Base-by-base conservation (phyloP, 2,797 vertebrate genomes). In the Chloroceryle inda region DNA sequence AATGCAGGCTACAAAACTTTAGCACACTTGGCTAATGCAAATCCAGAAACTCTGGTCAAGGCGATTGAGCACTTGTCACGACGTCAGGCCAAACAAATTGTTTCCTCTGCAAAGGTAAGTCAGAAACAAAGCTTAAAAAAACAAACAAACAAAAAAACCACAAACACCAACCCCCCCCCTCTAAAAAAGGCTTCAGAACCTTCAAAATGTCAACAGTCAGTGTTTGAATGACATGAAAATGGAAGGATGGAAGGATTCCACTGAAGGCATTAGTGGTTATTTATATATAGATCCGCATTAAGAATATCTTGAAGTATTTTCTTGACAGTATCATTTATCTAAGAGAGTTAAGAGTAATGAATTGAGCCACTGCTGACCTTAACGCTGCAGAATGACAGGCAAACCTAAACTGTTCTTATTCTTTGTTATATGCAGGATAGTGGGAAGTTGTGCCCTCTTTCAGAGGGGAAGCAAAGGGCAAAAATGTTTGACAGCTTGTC, bases 71-170 rank as follows among this genome's bases (percentile, higher is more conserved):
- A 99, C 96, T 98, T 99, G 50, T 98, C 97, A 92, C 98, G 88
- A 94, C 98, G 96, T 72, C 99, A 99, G 64, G 99, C 99, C 94
- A 97, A 95, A 66, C 98, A 99, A 94, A 99, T 99, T 1, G 91
- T 99, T 95, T 99, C 98, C 14, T 99, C 99, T 13, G 99, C 99
- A 50, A 99, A 99, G 96, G 99, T 99, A 80, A 98, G 96, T 80
- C 29, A 56, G 56, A 69, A 88, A 74, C 42, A 35, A 55, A 59
- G 49, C 11, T 31, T 9, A 38, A 53, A 82, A 67, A n/a, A 29
- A 26, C 19, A 55, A 19, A 53, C 17, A 33, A 55, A n/a, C 53
- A 49, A 15, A 49, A 49, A 26, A 26, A 14, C 26, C 49, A 23
- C 49, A 50, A 26, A 27, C 15, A 27, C 9, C 14, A 27, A 27